These are phyloP conservation scores for Tautogolabrus adspersus DNA, from an alignment of 2,113 vertebrate genomes.

Conservation along the genomic window DNA sequence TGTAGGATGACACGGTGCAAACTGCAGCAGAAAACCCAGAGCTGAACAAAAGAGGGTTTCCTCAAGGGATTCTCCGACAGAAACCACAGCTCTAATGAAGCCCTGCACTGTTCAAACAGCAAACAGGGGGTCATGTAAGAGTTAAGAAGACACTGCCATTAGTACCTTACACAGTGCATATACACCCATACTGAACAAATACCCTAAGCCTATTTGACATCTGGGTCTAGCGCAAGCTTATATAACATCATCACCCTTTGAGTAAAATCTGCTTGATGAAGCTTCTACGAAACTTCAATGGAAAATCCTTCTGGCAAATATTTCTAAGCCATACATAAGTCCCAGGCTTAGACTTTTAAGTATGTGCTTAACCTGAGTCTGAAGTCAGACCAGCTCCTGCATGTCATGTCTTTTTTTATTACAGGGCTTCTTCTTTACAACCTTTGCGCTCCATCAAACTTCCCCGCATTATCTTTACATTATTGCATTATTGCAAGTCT, in stretches of 20 bases:
- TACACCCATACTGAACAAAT: conserved; percentile 27
- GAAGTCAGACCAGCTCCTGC: conserved; percentile 47
- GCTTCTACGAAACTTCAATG: conserved; percentile 55
- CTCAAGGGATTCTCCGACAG: conserved; percentile 16
- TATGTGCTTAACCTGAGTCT: conserved; percentile 57
- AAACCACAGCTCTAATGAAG: conserved; percentile 28
- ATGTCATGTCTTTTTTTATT: conserved; percentile 43
- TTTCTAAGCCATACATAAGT: conserved; percentile 74
- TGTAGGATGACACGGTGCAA: conserved; percentile 38
- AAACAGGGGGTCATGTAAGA: conserved; percentile 25
- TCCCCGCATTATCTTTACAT: not conserved
- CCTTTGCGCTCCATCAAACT: conserved; percentile 17
- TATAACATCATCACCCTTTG: conserved; percentile 45
- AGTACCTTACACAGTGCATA: conserved; percentile 18
- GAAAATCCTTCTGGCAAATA: conserved; percentile 70
- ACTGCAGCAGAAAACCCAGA: conserved; percentile 18
- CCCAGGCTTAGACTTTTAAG: conserved; percentile 69
- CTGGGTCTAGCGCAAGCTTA: conserved; percentile 18
- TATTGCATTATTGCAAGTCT: too few relatives aligned
- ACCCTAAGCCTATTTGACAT: conserved; percentile 28
- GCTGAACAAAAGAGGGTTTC: not conserved
- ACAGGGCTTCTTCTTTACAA: conserved; percentile 16
- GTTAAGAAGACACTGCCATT: conserved; percentile 23
- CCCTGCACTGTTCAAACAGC: conserved; percentile 11
- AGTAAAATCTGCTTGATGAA: conserved; percentile 62